Conservation (phyloP, 2,113 vertebrate genomes). For the Echinops telfairi region DNA sequence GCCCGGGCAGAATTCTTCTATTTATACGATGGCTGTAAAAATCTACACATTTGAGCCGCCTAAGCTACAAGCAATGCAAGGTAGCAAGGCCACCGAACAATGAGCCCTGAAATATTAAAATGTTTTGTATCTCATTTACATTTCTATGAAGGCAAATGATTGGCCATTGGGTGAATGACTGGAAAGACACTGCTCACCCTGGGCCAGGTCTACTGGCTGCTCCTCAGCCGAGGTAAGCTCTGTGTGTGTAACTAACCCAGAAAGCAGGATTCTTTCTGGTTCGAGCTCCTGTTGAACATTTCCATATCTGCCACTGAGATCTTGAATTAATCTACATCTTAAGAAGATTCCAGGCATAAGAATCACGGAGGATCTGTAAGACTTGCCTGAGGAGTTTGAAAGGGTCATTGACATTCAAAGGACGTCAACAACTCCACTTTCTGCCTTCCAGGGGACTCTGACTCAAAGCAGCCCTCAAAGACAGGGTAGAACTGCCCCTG, state of each 20-base stretch:
- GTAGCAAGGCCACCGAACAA: background rate
- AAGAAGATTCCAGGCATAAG: too few relatives aligned
- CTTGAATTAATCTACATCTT: too few relatives aligned
- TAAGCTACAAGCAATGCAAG: background rate
- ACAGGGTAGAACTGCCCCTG: too few relatives aligned
- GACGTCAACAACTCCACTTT: too few relatives aligned
- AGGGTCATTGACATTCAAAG: too few relatives aligned
- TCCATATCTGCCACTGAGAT: background rate
- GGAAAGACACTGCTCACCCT: background rate
- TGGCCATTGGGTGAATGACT: background rate
- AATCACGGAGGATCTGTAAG: too few relatives aligned
- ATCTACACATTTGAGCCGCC: background rate
- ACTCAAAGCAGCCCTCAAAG: too few relatives aligned
- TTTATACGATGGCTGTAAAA: background rate
- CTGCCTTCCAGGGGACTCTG: too few relatives aligned
- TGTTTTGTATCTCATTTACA: background rate
- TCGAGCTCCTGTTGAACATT: background rate
- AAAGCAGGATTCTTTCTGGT: background rate
- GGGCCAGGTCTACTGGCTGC: background rate
- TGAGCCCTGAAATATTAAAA: background rate
- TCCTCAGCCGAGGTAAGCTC: background rate
- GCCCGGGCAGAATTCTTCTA: too few relatives aligned
- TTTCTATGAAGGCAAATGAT: background rate
- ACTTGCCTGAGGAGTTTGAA: too few relatives aligned
- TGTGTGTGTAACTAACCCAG: background rate